Conservation (phyloP, 2,113 vertebrate genomes). For the Hippocampus comes region DNA sequence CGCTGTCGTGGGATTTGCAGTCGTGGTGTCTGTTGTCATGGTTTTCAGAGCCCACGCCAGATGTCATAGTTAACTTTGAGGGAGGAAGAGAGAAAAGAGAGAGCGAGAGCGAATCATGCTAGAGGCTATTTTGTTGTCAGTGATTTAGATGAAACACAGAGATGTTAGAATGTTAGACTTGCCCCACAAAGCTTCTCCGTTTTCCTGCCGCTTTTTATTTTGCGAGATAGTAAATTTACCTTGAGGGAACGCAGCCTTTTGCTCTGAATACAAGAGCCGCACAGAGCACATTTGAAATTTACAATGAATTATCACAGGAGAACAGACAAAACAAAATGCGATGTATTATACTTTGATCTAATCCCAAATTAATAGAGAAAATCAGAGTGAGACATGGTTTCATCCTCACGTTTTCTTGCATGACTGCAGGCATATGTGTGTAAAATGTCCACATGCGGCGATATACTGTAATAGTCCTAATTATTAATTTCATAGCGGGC, state of each 20-base stretch:
- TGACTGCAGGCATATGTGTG: neutral
- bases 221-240: conserved; percentile 65
- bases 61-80: conserved; percentile 82
- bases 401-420: neutral
- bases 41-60: conserved; percentile 82
- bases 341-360: conserved; percentile 25
- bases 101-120: conserved; percentile 70
- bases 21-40: conserved; percentile 78
- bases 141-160: conserved; percentile 77
- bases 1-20: conserved; percentile 72
- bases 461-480: neutral
- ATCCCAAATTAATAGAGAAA: neutral
- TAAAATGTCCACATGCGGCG: conserved; percentile 9
- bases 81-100: conserved; percentile 55
- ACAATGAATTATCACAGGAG: conserved; percentile 48
- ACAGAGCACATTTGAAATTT: conserved; percentile 56
- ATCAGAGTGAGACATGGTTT: conserved; percentile 4
- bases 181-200: conserved; percentile 59
- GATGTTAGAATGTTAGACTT: conserved; percentile 74
- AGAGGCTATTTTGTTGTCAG: conserved; percentile 80
- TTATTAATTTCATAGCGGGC: neutral
- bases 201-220: conserved; percentile 28
- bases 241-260: conserved; percentile 65
- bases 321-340: conserved; percentile 30
- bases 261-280: conserved; percentile 50